phyloP scores from a whole-genome alignment of 2,113 vertebrate species.

The Dolichallabes microphthalmus region DNA sequence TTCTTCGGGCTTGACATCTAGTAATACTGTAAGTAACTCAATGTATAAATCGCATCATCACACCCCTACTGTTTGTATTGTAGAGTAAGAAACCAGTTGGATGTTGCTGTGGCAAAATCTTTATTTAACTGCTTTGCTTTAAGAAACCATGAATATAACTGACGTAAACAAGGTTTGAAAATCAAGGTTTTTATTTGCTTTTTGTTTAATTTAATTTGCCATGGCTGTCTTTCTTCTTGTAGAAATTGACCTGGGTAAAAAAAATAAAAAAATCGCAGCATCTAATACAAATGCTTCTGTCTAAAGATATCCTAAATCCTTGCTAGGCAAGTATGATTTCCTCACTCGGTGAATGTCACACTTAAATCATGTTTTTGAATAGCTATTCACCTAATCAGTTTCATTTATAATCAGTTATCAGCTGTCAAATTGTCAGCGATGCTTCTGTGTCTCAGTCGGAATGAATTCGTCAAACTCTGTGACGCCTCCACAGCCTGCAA shows the following conservation, averaged over 20 bases:
- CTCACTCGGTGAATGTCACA: background rate
- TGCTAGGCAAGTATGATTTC: background rate
- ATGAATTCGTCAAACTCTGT: background rate
- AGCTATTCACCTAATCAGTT: background rate
- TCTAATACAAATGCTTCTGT: background rate
- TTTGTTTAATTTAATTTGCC: background rate
- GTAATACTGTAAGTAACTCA: too few relatives aligned
- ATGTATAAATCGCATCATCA: background rate
- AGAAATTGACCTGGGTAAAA: background rate
- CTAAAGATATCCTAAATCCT: background rate
- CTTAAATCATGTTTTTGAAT: background rate
- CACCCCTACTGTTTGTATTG: background rate
- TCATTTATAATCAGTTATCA: background rate
- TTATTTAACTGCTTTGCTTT: background rate
- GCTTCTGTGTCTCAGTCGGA: background rate
- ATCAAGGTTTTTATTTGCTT: background rate
- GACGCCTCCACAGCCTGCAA: too few relatives aligned
- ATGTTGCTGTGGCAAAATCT: background rate
- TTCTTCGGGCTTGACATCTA: too few relatives aligned
- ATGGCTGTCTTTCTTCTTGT: background rate
- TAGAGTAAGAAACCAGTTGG: background rate
- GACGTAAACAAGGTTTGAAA: background rate
- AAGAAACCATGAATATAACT: background rate
- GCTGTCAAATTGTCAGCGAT: background rate
- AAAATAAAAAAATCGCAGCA: background rate